Conservation (phyloP, 2,888 invertebrate species). For the Drosophila yooni region DNA sequence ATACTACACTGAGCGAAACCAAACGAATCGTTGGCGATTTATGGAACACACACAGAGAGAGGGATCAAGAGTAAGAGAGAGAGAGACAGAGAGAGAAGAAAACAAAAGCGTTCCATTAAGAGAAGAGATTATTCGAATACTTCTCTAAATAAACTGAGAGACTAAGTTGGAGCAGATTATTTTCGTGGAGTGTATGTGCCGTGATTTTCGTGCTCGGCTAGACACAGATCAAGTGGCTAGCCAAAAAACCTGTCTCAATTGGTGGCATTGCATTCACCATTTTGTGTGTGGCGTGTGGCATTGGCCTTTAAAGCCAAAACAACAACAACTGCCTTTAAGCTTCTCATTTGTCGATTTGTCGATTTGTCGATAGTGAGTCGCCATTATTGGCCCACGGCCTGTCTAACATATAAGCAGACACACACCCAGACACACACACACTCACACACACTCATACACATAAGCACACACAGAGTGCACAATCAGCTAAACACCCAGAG, state of each 20-base stretch:
- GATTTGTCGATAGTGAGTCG: conserved; percentile 42
- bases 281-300: conserved; percentile 52
- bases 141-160: not conserved
- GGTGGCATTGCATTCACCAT: conserved; percentile 44
- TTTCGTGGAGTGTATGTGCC: conserved; percentile 10
- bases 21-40: not conserved
- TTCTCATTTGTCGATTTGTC: conserved; percentile 28
- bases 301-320: conserved; percentile 59
- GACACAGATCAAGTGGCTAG: conserved; percentile 23
- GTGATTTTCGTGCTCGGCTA: not conserved
- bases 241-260: conserved; percentile 56
- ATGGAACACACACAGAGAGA: not conserved
- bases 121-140: not conserved
- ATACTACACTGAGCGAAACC: conserved; percentile 8
- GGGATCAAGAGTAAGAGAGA: not conserved
- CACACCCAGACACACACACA: conserved; percentile 56
- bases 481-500: conserved; percentile 6
- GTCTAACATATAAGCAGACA: conserved; percentile 45
- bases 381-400: conserved; percentile 43
- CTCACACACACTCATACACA: conserved; percentile 14
- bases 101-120: not conserved
- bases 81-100: not conserved
- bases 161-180: not conserved
- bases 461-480: conserved; percentile 2
- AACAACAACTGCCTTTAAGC: conserved; percentile 32